Base-by-base conservation (phyloP, 1,140 invertebrate genomes). In the Nymphalis io region DNA sequence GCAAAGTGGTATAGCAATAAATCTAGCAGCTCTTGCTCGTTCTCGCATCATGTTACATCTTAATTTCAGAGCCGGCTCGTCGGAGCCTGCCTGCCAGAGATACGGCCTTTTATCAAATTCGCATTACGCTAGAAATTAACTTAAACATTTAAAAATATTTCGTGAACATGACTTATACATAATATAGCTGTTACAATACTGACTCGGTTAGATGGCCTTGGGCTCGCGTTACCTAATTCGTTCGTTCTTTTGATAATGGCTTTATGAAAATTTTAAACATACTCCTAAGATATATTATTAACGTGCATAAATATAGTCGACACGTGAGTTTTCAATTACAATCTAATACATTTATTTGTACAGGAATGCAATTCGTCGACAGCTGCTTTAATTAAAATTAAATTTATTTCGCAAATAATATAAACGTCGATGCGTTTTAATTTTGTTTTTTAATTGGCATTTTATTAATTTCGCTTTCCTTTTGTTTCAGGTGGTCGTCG, bases 1-100 rank as follows among this genome's bases (percentile, higher is more conserved):
- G 92, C 91, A 92, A 92, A 92, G 91, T 92, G 91, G 92, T 91
- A 88, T 88, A 89, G 90, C 87, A 89, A 92, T 92, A 92, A 92
- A 92, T 92, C 92, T 92, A 87, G 82, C 84, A 82, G 88, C 83
- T 91, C 89, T 91, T 89, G 88, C 88, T 92, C 92, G 92, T 92
- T 92, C 90, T 91, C 92, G 92, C 91, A 92, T 92, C 92, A 92
- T 92, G 92, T 92, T 92, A 92, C 92, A 92, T 92, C 92, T 92
- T 92, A 92, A 92, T 92, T 92, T 92, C 89, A 88, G 83, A 85
- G 82, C 84, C 84, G 83, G 85, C 86, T 84, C 85, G 82, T 78
- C 85, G 86, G 84, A 87, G 87, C 83, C 87, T 89, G 85, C 82
- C 79, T 75, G 82, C 82, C 76, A 83, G 83, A 89, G 88, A 90